These are phyloP conservation scores for Camarhynchus parvulus DNA, from an alignment of 2,113 vertebrate species.

Conservation along the genomic window DNA sequence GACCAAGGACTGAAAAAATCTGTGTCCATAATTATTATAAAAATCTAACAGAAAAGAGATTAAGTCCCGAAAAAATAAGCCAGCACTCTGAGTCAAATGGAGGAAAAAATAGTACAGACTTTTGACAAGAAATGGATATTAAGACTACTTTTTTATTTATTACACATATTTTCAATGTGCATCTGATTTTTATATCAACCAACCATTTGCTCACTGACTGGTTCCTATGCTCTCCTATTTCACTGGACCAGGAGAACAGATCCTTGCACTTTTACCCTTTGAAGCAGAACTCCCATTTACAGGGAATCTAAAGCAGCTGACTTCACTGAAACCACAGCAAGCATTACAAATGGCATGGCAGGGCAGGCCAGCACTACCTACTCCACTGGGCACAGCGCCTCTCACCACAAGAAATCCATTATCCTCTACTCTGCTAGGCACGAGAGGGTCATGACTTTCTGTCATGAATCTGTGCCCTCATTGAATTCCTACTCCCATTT, in stretches of 20 bases:
- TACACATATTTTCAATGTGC: not conserved
- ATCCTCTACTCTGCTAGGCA: not conserved
- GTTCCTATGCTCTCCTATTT: not conserved
- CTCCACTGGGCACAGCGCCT: not conserved
- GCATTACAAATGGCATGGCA: accelerated
- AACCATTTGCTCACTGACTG: not conserved
- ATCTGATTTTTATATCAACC: not conserved
- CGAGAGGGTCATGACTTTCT: not conserved
- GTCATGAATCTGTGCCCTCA: not conserved
- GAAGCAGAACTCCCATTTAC: not conserved
- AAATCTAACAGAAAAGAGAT: not conserved
- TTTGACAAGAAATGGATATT: not conserved
- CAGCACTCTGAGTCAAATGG: not conserved
- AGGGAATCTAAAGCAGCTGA: not conserved
- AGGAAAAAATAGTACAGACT: not conserved
- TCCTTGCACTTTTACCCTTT: not conserved
- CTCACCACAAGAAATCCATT: not conserved
- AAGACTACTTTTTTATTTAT: not conserved
- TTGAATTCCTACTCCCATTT: not conserved
- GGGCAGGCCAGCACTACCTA: not conserved
- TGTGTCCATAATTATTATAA: not conserved
- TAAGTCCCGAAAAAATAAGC: not conserved
- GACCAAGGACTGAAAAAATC: not conserved
- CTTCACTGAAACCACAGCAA: not conserved
- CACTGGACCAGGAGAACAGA: not conserved